Evolutionary conservation across 2,113 vertebrate species (phyloP).

Genomic region (Gasterosteus aculeatus): DNA sequence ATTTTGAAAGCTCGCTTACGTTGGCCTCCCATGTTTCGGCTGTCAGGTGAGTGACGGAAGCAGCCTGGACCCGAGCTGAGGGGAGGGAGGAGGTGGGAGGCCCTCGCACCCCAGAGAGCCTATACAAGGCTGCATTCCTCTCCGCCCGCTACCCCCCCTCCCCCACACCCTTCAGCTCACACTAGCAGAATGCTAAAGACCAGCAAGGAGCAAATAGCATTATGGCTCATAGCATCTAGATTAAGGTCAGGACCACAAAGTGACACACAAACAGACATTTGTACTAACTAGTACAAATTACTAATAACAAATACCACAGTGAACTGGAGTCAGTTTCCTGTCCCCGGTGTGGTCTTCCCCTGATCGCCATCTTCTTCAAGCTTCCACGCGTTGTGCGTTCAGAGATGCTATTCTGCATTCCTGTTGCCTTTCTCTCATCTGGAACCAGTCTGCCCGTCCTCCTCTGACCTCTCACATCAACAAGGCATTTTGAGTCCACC

Average conservation of each 20-base stretch:
- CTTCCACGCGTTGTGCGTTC: too few relatives aligned
- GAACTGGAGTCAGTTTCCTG: too few relatives aligned
- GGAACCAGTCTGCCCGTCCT: too few relatives aligned
- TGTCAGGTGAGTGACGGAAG: slow-evolving; percentile 81
- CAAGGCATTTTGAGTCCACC: too few relatives aligned
- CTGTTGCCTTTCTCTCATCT: too few relatives aligned
- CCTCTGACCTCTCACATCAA: too few relatives aligned
- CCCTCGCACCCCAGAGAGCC: slow-evolving; percentile 59
- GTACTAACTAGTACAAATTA: neutral
- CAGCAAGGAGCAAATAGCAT: slow-evolving; percentile 44
- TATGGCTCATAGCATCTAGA: slow-evolving; percentile 57
- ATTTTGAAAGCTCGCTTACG: slow-evolving; percentile 67
- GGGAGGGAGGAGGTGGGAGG: slow-evolving; percentile 43
- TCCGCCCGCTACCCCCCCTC: slow-evolving; percentile 61
- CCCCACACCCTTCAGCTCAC: slow-evolving; percentile 32
- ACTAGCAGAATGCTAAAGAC: slow-evolving; percentile 51
- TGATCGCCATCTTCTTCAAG: too few relatives aligned
- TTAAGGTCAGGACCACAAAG: too few relatives aligned
- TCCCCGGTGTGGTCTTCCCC: too few relatives aligned
- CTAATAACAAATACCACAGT: too few relatives aligned
- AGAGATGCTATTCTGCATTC: too few relatives aligned
- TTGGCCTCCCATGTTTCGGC: slow-evolving; percentile 73
- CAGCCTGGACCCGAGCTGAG: slow-evolving; percentile 69
- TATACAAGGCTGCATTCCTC: slow-evolving; percentile 78
- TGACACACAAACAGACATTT: too few relatives aligned